Conservation (phyloP, 2,888 invertebrate species). For the Apamea epomidion region DNA sequence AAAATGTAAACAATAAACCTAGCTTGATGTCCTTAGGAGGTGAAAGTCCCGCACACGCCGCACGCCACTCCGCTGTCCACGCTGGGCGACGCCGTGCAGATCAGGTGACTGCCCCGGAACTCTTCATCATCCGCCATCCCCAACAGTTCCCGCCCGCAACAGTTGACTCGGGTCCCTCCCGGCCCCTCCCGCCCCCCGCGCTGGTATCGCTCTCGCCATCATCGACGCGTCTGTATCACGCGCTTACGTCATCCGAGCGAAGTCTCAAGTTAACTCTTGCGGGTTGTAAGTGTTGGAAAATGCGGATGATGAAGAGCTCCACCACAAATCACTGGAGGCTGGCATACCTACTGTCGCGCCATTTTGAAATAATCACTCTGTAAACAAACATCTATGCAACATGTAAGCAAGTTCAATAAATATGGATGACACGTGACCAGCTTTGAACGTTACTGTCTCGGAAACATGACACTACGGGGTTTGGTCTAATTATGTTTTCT, state of each 20-base stretch:
- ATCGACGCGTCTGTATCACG: not conserved
- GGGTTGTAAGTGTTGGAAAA: not conserved
- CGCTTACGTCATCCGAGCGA: not conserved
- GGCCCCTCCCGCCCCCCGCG: too few species aligned
- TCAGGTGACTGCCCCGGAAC: constrained; percentile 86
- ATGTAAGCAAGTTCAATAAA: too few species aligned
- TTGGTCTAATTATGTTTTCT: too few species aligned
- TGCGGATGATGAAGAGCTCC: too few species aligned
- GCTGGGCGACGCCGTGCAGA: constrained; percentile 94
- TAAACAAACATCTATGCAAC: too few species aligned
- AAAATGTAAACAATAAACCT: not conserved
- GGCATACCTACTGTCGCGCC: too few species aligned
- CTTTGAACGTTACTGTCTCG: too few species aligned
- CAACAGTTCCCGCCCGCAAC: not conserved
- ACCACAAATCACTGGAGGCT: not conserved
- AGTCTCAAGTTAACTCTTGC: not conserved
- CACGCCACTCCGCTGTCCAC: constrained; percentile 92
- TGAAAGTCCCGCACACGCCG: constrained; percentile 92
- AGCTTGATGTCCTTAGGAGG: constrained; percentile 74
- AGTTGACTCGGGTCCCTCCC: too few species aligned
- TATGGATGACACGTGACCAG: too few species aligned
- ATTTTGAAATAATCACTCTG: too few species aligned
- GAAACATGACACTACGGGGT: too few species aligned
- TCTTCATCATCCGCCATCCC: not conserved
- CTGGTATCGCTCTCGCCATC: too few species aligned